Evolutionary conservation across 2,113 vertebrate species (phyloP), one percentile per base, ranked within the genome.

Genomic region (Cephalopterus ornatus): DNA sequence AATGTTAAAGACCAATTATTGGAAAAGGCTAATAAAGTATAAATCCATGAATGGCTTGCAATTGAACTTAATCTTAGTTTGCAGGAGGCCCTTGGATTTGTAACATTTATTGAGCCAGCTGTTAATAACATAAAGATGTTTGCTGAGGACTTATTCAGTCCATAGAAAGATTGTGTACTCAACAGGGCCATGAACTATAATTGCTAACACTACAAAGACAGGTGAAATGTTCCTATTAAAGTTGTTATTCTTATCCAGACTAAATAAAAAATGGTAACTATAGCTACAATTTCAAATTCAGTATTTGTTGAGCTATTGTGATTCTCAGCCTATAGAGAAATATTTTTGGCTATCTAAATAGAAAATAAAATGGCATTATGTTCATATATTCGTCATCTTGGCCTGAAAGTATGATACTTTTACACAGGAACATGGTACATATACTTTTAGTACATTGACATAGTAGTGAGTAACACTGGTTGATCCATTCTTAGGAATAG

Each of bases 1-100:
- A 95, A 50, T 83, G 20, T 76, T 78, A 81, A 91, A 90, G 68
- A 96, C 85, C 33, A 96, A 8, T 95, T 97, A 96, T 95, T 92
- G 46, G 86, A 59, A 93, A 93, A 96, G 62, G 24, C 35, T 91
- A 96, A 89, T 95, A 70, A 67, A 78, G 17, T 65, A 82, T 70
- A 95, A 80, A 87, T 93, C 84, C 80, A 62, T 95, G 14, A 85
- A 92, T 75, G 53, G 49, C 67, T 89, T 89, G 68, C 94, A 85
- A 65, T 76, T 95, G 65, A 94, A 89, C 66, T 86, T 92, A 89
- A 94, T 72, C 72, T 94, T 68, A 88, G 71, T 77, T 95, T 95
- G 71, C 70, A 96, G 76, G 79, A 94, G 93, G 66, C 53, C 44
- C 24, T 92, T 83, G 83, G 37, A 72, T 65, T 87, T 96, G 72